A percentile compares a stretch with the other conserved stretches of the same genome.
phyloP scores from a whole-genome alignment of 2,113 vertebrate genomes.

The Tachycineta bicolor region DNA sequence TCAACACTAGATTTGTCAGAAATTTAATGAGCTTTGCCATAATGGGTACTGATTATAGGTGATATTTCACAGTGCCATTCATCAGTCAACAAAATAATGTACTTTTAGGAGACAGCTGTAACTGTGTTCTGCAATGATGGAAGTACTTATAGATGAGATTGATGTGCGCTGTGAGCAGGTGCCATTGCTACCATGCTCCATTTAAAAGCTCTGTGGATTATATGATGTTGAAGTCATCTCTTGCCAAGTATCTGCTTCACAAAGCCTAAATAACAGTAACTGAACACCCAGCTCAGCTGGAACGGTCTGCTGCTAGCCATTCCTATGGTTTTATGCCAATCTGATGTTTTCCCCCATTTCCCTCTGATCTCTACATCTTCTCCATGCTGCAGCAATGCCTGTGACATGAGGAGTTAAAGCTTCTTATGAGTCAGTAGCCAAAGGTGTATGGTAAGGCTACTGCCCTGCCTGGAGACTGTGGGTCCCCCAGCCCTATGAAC shows the following conservation, averaged over 20 bases:
- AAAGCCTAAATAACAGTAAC: neutral
- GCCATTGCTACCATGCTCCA: neutral
- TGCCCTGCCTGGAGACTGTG: neutral
- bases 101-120: constrained; percentile 5
- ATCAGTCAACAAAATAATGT: constrained; percentile 29
- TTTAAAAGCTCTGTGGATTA: neutral
- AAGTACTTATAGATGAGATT: neutral
- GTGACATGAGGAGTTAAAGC: neutral
- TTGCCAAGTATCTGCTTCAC: neutral
- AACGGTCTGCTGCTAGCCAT: neutral
- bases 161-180: neutral
- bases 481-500: neutral
- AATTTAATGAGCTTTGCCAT: constrained; percentile 36
- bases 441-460: neutral
- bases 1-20: constrained; percentile 31
- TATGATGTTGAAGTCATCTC: neutral
- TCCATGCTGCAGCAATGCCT: neutral
- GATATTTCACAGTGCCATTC: constrained; percentile 28
- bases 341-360: neutral
- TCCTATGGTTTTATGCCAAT: neutral
- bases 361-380: neutral
- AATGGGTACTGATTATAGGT: constrained; percentile 25
- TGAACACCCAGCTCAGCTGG: neutral
- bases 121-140: neutral
- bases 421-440: neutral